These are phyloP conservation scores for Echinops telfairi DNA, from an alignment of 2,113 vertebrate species.

Conservation along the genomic window DNA sequence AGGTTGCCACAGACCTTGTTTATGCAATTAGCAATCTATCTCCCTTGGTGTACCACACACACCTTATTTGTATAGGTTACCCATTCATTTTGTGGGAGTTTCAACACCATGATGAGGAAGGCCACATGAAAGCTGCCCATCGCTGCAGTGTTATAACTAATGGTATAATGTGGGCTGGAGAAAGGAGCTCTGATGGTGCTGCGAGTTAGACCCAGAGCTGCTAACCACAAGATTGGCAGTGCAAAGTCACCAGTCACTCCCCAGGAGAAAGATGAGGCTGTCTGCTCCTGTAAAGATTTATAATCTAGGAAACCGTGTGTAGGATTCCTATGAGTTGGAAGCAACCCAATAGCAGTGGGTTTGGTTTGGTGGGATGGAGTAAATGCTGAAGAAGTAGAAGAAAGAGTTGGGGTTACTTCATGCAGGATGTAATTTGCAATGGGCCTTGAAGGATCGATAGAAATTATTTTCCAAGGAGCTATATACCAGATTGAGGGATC, in stretches of 20 bases:
- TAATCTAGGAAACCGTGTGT: too few relatives aligned
- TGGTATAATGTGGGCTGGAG: background rate
- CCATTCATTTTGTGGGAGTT: background rate
- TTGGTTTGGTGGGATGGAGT: background rate
- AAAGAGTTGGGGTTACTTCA: background rate
- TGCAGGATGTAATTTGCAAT: slow-evolving; percentile 10
- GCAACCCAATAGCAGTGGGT: too few relatives aligned
- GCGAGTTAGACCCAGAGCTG: too few relatives aligned
- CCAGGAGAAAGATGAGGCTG: too few relatives aligned
- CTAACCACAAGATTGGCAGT: too few relatives aligned
- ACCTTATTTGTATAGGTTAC: background rate
- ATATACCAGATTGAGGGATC: slow-evolving; percentile 13
- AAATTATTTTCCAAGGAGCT: slow-evolving; percentile 50
- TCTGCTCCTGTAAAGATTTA: too few relatives aligned
- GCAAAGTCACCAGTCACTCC: too few relatives aligned
- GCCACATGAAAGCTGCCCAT: too few relatives aligned
- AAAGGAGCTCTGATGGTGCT: too few relatives aligned
- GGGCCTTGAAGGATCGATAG: slow-evolving; percentile 18
- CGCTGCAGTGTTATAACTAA: background rate
- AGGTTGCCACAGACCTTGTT: background rate
- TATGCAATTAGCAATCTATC: background rate
- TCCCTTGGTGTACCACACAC: background rate
- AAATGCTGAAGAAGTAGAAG: background rate
- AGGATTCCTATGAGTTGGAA: too few relatives aligned
- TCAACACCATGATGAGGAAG: background rate